Evolutionary conservation across 2,113 vertebrate genomes (phyloP).

Genomic region (Origma solitaria): DNA sequence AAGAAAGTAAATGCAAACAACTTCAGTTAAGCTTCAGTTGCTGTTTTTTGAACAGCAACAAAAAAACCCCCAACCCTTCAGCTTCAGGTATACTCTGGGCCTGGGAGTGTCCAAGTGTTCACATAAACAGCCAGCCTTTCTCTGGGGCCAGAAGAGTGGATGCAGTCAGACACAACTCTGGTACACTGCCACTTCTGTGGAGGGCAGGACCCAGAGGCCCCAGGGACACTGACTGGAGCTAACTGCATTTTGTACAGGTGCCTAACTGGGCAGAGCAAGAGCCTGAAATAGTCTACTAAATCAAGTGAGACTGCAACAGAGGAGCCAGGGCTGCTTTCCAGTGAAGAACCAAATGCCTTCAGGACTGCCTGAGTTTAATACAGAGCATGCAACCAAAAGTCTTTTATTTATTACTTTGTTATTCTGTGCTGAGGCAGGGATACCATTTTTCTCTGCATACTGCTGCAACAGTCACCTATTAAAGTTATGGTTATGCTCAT

Average conservation of each 20-base stretch:
- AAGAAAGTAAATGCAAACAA: background rate
- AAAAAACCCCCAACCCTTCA: background rate
- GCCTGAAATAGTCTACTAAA: background rate
- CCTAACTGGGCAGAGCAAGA: background rate
- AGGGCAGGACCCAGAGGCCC: background rate
- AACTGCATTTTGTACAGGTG: background rate
- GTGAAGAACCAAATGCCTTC: slow-evolving; percentile 40
- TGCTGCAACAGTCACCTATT: slow-evolving; percentile 55
- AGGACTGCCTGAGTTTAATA: slow-evolving; percentile 38
- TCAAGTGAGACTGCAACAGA: background rate
- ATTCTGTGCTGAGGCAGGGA: slow-evolving; percentile 30
- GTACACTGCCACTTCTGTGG: accelerated
- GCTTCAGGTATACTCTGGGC: background rate
- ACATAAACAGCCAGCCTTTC: background rate
- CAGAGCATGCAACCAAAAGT: slow-evolving; percentile 24
- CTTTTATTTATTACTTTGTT: slow-evolving; percentile 58
- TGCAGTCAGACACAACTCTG: background rate
- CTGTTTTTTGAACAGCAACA: background rate
- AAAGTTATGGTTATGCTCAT: slow-evolving; percentile 29
- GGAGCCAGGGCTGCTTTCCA: background rate
- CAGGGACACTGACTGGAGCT: background rate
- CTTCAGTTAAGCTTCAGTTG: background rate
- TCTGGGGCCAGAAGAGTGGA: background rate
- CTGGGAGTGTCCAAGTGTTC: background rate
- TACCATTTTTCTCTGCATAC: slow-evolving; percentile 49